A percentile compares a stretch with the other conserved stretches of the same genome.
phyloP scores from a whole-genome alignment of 2,888 invertebrate species.

The Thecophora atra region DNA sequence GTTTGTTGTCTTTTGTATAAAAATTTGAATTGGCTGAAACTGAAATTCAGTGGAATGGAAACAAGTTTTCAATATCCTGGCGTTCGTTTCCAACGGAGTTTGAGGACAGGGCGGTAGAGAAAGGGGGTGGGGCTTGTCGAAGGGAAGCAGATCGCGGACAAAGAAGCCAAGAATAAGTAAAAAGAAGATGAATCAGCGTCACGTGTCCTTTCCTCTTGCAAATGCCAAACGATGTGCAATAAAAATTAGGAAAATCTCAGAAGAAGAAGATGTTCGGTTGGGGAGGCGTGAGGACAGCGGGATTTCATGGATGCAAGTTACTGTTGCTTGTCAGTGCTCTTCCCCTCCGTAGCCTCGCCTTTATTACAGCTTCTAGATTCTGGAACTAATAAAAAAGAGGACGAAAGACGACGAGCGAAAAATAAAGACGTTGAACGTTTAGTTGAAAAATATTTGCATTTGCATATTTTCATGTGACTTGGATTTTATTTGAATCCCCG shows the following conservation, averaged over 20 bases:
- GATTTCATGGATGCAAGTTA: background rate
- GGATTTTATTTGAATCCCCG: no score
- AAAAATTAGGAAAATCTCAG: conserved; percentile 32
- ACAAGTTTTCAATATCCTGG: conserved; percentile 36
- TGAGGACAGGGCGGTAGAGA: background rate
- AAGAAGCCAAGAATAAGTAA: background rate
- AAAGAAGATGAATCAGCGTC: background rate
- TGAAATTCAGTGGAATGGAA: conserved; percentile 34
- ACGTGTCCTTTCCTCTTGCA: conserved; percentile 12
- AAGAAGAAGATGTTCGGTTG: background rate
- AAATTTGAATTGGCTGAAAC: conserved; percentile 14
- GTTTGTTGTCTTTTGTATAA: conserved; percentile 14
- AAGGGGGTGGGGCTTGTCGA: background rate
- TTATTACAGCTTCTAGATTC: background rate
- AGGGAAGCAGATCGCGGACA: background rate
- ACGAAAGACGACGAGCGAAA: background rate
- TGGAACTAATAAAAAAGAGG: background rate
- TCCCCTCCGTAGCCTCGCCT: background rate
- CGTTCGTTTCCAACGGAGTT: background rate
- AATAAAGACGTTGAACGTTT: conserved; percentile 11
- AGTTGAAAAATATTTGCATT: conserved; percentile 26
- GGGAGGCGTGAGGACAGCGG: background rate
- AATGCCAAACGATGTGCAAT: conserved; percentile 30
- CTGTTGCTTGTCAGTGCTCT: no score
- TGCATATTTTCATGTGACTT: background rate